Evolutionary conservation across 2,888 invertebrate genomes (phyloP).

Genomic region (Thecocarcelia acutangulata): DNA sequence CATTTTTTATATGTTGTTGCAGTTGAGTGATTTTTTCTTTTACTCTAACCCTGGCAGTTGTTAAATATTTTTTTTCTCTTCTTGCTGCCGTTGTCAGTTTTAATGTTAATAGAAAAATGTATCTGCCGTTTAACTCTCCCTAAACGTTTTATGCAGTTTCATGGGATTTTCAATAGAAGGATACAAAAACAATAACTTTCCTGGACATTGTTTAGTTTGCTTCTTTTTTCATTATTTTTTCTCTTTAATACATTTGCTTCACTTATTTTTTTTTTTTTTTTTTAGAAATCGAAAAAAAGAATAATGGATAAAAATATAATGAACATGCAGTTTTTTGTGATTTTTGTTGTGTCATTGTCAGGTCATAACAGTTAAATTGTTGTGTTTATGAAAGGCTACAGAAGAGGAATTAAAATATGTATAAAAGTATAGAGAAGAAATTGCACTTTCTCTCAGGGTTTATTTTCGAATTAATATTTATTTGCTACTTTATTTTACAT

Average conservation of each 20-base stretch:
- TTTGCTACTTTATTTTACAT: too few species aligned
- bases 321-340: constrained; percentile 18
- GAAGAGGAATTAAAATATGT: background rate
- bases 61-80: constrained; percentile 37
- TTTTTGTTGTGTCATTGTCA: constrained; percentile 64
- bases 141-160: constrained; percentile 43
- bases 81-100: constrained; percentile 11
- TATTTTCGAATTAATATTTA: too few species aligned
- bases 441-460: background rate
- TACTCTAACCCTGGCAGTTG: constrained; percentile 33
- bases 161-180: constrained; percentile 39
- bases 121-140: background rate
- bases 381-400: background rate
- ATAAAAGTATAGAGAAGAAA: too few species aligned
- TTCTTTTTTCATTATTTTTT: constrained; percentile 25
- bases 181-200: constrained; percentile 29
- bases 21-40: constrained; percentile 38
- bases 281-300: constrained; percentile 18
- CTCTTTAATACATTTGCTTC: constrained; percentile 8
- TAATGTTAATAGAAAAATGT: constrained; percentile 56
- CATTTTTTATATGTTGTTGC: constrained; percentile 35
- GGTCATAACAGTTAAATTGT: constrained; percentile 50
- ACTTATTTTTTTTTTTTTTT: background rate
- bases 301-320: constrained; percentile 8
- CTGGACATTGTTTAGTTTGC: constrained; percentile 22